phyloP scores from a whole-genome alignment of 2,113 vertebrate species.

The Apistogramma diplotaenia region DNA sequence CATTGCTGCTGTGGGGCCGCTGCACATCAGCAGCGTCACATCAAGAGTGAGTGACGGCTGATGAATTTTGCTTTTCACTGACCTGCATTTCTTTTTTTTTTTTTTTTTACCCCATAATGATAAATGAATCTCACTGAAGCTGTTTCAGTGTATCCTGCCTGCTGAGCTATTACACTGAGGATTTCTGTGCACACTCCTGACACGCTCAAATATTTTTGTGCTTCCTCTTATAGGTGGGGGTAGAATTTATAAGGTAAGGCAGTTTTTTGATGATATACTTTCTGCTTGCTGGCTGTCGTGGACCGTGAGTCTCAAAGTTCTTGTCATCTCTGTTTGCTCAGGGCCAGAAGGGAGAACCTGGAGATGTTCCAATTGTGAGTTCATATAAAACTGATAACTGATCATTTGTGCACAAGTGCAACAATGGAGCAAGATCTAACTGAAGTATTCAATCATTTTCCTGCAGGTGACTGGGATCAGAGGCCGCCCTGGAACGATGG shows the following conservation, averaged over 20 bases:
- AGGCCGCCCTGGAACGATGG: constrained; percentile 87
- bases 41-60: neutral
- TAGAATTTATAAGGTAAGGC: constrained; percentile 60
- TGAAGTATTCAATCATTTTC: neutral
- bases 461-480: constrained; percentile 88
- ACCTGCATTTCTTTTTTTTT: neutral
- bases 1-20: neutral
- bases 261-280: neutral
- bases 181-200: neutral
- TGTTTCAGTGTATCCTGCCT: neutral
- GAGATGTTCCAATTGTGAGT: constrained; percentile 91
- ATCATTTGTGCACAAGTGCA: accelerated
- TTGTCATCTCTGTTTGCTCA: constrained; percentile 46
- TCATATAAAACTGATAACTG: neutral
- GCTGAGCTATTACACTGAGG: neutral
- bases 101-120: neutral
- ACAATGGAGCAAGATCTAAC: neutral
- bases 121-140: neutral
- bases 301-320: neutral
- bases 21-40: neutral
- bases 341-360: constrained; percentile 98
- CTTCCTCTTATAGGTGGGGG: constrained; percentile 39
- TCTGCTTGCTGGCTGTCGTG: neutral
- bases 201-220: neutral
- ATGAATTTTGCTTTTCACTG: neutral